These are phyloP conservation scores for Drosophila suzukii DNA, from an alignment of 1,140 invertebrate genomes.

Conservation along the genomic window DNA sequence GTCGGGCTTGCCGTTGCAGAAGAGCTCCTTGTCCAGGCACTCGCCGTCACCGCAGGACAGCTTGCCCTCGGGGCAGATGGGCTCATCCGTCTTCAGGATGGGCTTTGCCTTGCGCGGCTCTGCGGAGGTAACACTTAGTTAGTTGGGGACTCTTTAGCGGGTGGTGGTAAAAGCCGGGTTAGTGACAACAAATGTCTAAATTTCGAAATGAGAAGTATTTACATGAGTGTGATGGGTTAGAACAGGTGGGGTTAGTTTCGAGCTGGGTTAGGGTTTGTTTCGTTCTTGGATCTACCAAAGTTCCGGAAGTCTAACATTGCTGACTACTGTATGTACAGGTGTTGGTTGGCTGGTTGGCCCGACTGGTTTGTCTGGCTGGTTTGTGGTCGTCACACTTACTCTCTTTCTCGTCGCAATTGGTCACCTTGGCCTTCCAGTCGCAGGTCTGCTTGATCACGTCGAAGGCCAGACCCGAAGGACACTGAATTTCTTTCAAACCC, in stretches of 20 bases:
- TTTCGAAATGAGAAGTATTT: constrained; percentile 75
- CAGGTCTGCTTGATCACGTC: constrained; percentile 98
- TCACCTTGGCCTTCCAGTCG: constrained; percentile 98
- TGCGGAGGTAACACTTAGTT: constrained; percentile 77
- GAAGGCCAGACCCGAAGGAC: constrained; percentile 97
- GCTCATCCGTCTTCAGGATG: constrained; percentile 95
- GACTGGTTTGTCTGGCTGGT: constrained; percentile 36
- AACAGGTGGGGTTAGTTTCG: constrained; percentile 28
- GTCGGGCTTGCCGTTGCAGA: constrained; percentile 96
- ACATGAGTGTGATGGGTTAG: constrained; percentile 43
- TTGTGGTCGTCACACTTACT: constrained; percentile 90
- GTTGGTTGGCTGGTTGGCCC: constrained; percentile 28
- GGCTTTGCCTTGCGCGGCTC: constrained; percentile 95
- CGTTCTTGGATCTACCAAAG: constrained; percentile 52
- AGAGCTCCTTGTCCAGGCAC: constrained; percentile 94
- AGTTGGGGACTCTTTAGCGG: not conserved
- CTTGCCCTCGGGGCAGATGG: constrained; percentile 94
- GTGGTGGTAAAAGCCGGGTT: constrained; percentile 27
- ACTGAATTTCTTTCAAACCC: constrained; percentile 97
- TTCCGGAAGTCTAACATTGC: constrained; percentile 67
- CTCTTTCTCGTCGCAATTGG: constrained; percentile 97
- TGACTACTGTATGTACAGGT: constrained; percentile 48
- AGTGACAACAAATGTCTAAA: constrained; percentile 77
- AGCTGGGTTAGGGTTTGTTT: constrained; percentile 28
- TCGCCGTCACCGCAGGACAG: constrained; percentile 95